These are phyloP conservation scores for Tipula helvola DNA, from an alignment of 2,888 invertebrate genomes.

Conservation along the genomic window DNA sequence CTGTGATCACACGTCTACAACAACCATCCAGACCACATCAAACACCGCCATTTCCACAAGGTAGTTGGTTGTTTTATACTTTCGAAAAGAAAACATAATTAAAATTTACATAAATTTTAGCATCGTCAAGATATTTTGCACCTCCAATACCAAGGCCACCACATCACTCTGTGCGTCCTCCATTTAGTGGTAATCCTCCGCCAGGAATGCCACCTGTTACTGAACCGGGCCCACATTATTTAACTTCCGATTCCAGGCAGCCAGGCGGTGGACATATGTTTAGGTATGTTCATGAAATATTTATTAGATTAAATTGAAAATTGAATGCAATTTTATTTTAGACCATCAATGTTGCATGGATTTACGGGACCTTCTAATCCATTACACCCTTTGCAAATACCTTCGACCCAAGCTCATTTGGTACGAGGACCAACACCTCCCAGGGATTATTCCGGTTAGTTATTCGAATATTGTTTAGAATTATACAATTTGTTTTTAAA, in stretches of 20 bases:
- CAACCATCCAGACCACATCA: conserved; percentile 25
- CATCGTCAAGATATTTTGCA: neutral
- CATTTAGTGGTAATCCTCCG: conserved; percentile 29
- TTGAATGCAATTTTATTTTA: neutral
- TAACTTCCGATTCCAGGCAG: neutral
- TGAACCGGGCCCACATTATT: neutral
- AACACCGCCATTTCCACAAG: neutral
- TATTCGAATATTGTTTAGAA: neutral
- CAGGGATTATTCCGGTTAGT: neutral
- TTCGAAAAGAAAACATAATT: neutral
- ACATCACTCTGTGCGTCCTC: conserved; percentile 25
- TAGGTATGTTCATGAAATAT: neutral
- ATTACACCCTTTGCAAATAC: neutral
- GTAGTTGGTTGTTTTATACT: neutral
- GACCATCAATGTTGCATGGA: neutral
- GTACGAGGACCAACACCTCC: conserved; percentile 8
- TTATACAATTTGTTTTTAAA: neutral
- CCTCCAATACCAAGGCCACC: conserved; percentile 10
- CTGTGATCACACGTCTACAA: conserved; percentile 50
- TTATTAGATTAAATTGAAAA: neutral
- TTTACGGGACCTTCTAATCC: neutral
- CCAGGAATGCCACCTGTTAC: conserved; percentile 20
- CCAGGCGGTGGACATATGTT: neutral
- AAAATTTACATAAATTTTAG: neutral
- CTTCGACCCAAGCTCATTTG: conserved; percentile 4